These are phyloP conservation scores for Acleris literana DNA, from an alignment of 2,888 invertebrate genomes.

Conservation along the genomic window DNA sequence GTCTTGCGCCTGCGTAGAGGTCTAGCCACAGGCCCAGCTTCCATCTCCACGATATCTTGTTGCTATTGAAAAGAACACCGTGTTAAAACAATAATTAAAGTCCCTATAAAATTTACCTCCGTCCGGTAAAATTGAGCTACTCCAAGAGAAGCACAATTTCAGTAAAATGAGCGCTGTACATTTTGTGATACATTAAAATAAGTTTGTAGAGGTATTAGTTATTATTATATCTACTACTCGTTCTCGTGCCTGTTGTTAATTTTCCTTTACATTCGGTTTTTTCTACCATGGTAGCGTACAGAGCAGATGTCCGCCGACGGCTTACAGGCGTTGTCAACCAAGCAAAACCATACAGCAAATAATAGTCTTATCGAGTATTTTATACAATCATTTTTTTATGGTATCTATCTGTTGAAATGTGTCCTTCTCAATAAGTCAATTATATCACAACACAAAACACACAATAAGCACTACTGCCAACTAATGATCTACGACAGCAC, in stretches of 20 bases:
- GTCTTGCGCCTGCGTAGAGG: slow-evolving; percentile 91
- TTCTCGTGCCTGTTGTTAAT: slow-evolving; percentile 29
- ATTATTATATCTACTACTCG: slow-evolving; percentile 21
- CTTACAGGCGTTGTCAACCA: slow-evolving; percentile 46
- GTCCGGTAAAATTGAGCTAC: background rate
- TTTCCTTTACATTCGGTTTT: slow-evolving; percentile 16
- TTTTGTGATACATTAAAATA: slow-evolving; percentile 15
- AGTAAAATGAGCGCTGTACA: slow-evolving; percentile 23
- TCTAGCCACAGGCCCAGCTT: slow-evolving; percentile 86
- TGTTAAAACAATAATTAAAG: slow-evolving; percentile 27
- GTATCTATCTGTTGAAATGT: background rate
- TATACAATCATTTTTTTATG: background rate
- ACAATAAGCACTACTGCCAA: slow-evolving; percentile 63
- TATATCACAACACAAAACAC: slow-evolving; percentile 52
- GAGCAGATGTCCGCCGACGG: slow-evolving; percentile 34
- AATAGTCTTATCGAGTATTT: slow-evolving; percentile 33
- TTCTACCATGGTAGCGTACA: slow-evolving; percentile 9
- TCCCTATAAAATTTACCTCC: slow-evolving; percentile 3
- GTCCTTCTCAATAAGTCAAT: slow-evolving; percentile 23
- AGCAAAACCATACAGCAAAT: slow-evolving; percentile 56
- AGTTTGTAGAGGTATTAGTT: background rate
- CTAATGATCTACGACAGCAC: slow-evolving; percentile 75
- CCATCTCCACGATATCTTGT: slow-evolving; percentile 88
- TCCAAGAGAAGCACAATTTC: slow-evolving; percentile 10
- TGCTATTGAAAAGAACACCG: slow-evolving; percentile 54